Evolutionary conservation across 1,140 invertebrate genomes (phyloP), one percentile per base, ranked within the genome.

Genomic region (Littorina saxatilis): DNA sequence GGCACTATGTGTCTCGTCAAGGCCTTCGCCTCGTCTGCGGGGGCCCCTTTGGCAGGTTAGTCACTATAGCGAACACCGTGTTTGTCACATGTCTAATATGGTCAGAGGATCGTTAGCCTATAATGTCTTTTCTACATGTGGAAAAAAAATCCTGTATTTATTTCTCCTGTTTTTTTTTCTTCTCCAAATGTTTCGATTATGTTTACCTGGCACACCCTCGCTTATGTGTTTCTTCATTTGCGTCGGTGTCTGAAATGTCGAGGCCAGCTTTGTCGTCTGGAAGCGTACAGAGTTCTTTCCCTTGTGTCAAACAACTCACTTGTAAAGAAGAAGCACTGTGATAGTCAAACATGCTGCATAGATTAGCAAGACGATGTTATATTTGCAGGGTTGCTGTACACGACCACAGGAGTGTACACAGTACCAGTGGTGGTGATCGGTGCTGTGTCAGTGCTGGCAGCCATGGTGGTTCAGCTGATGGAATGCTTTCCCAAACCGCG

Each of bases 1-100:
- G 84, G 84, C 17, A 47, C 82, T 37, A 32, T 85, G 2, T 84
- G 82, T n/a, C 50, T 82, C 40, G 23, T 81, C 17, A 87, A 87
- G 73, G 82, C 78, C 20, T 81, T 84, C 17, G 86, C 86, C 20
- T 76, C 82, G 20, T 52, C 83, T 23, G 66, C 58, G 13, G 86
- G 86, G 23, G 80, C 86, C 0, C 82, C 84, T 29, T 37, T 87
- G 3, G 86, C 84, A 79, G 84, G 86, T 84, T 2, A n/a, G 27
- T 80, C 35, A 58, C 9, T n/a, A 35, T 40, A 20, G 23, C 27
- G n/a, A n/a, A n/a, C n/a, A n/a, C n/a, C n/a, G n/a, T 70, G 13
- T 15, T 29, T 15, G 15, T 32, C n/a, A 29, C 66, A 11, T 15
- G 29, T 15, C 29, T 15, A 13, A 70, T 27, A 70, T 70, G 29